phyloP scores from a whole-genome alignment of 2,113 vertebrate genomes.

The Cavia porcellus region DNA sequence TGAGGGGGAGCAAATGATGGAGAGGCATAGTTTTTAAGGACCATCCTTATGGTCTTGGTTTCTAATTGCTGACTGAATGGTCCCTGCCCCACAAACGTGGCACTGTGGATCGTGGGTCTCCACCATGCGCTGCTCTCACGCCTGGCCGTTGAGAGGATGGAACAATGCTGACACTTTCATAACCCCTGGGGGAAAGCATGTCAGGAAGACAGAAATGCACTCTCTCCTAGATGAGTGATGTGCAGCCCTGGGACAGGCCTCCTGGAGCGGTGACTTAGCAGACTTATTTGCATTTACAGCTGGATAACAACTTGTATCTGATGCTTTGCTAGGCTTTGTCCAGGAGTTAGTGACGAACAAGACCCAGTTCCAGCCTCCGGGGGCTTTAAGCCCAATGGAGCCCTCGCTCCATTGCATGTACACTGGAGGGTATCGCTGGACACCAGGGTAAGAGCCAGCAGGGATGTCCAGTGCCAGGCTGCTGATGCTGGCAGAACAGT shows the following conservation, averaged over 20 bases:
- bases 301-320: not conserved
- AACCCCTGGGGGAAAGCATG: not conserved
- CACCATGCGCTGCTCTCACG: fast-evolving
- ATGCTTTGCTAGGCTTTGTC: not conserved
- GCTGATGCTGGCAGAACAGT: not conserved
- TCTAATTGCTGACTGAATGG: not conserved
- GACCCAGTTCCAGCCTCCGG: not conserved
- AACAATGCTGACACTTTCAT: fast-evolving
- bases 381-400: not conserved
- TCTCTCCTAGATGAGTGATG: not conserved
- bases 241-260: not conserved
- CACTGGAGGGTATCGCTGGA: not conserved
- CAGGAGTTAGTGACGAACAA: not conserved
- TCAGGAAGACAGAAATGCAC: fast-evolving
- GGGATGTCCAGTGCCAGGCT: too few species aligned
- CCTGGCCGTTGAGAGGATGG: not conserved
- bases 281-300: not conserved
- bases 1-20: not conserved
- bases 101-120: fast-evolving
- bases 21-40: not conserved
- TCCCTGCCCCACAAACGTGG: not conserved
- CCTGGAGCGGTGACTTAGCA: not conserved
- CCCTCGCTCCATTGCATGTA: too few species aligned
- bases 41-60: not conserved
- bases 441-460: fast-evolving